These are phyloP conservation scores for Salpingus planirostris DNA, from an alignment of 2,888 invertebrate species.

Conservation along the genomic window DNA sequence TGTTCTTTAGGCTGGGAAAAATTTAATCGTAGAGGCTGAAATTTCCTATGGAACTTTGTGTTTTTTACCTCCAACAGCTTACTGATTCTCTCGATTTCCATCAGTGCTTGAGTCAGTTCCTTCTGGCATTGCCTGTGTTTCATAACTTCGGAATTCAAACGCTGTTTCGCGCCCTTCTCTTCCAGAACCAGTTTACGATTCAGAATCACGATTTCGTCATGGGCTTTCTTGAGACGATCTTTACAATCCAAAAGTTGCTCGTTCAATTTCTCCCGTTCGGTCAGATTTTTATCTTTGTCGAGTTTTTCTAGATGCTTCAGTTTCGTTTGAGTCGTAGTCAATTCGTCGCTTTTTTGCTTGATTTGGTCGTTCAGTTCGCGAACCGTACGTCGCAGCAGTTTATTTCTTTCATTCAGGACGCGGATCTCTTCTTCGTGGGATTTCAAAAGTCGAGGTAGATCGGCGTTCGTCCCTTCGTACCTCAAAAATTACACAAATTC, in stretches of 20 bases:
- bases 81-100: constrained; percentile 53
- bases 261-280: constrained; percentile 63
- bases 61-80: constrained; percentile 49
- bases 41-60: background rate
- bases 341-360: constrained; percentile 61
- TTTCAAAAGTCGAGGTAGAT: constrained; percentile 64
- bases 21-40: background rate
- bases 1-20: constrained; percentile 22
- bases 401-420: constrained; percentile 59
- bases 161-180: constrained; percentile 63
- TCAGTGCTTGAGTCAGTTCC: constrained; percentile 54
- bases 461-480: constrained; percentile 70
- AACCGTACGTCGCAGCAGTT: constrained; percentile 54
- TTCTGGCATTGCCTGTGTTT: constrained; percentile 63
- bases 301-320: constrained; percentile 61
- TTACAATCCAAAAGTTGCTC: constrained; percentile 52
- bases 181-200: constrained; percentile 64
- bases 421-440: constrained; percentile 72
- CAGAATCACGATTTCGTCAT: constrained; percentile 55
- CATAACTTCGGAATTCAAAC: constrained; percentile 57
- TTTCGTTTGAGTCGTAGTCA: constrained; percentile 56
- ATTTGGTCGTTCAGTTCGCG: constrained; percentile 55
- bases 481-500: constrained; percentile 28
- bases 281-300: constrained; percentile 63
- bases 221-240: constrained; percentile 48